phyloP scores from a whole-genome alignment of 2,113 vertebrate species.

The Conger conger region DNA sequence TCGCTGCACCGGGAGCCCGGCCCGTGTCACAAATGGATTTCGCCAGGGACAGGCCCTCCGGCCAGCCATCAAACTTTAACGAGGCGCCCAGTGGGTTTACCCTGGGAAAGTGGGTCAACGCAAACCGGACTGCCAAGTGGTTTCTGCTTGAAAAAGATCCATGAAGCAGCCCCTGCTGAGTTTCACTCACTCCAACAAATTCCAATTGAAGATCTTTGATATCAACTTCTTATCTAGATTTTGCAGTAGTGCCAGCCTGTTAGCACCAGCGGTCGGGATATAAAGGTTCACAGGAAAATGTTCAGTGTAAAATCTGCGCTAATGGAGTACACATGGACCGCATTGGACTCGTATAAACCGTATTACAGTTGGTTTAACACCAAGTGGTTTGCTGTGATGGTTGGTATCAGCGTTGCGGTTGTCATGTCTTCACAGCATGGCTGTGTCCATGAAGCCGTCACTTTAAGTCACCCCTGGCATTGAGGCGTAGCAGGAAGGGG shows the following conservation, averaged over 20 bases:
- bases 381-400: neutral
- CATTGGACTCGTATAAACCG: too few species aligned
- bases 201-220: neutral
- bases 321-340: too few species aligned
- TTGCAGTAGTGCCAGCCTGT: constrained; percentile 21
- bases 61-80: constrained; percentile 10
- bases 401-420: neutral
- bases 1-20: too few species aligned
- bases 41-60: constrained; percentile 8
- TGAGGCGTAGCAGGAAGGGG: neutral
- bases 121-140: constrained; percentile 37
- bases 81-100: constrained; percentile 19
- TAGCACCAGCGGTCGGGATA: too few species aligned
- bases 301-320: too few species aligned
- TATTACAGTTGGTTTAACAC: neutral
- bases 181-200: neutral
- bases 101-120: constrained; percentile 38
- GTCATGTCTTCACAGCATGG: too few species aligned
- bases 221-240: constrained; percentile 15
- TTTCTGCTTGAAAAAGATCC: constrained; percentile 26
- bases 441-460: neutral
- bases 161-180: constrained; percentile 24
- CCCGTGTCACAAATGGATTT: neutral
- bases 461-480: neutral
- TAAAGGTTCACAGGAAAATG: too few species aligned